A percentile compares a stretch with the other conserved stretches of the same genome.
Conservation (phyloP, 1,140 invertebrate genomes). For the Ceratina australensis region DNA sequence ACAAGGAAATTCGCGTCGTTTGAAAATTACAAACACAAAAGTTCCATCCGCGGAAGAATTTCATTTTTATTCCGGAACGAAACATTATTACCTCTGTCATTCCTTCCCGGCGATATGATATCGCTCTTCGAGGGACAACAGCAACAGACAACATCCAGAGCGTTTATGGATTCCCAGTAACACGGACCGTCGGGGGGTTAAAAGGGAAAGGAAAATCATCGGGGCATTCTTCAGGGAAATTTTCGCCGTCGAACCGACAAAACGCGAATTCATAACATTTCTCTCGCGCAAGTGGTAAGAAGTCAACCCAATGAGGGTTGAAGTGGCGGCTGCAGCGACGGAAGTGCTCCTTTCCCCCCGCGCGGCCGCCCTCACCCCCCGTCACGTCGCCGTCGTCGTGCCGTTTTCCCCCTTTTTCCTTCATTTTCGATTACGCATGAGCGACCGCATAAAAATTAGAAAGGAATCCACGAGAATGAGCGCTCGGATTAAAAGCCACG, state of each 20-base stretch:
- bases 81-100: too few species aligned
- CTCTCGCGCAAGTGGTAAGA: conserved; percentile 56
- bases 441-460: conserved; percentile 71
- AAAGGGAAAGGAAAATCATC: conserved; percentile 12
- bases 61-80: conserved; percentile 14
- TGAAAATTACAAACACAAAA: conserved; percentile 29
- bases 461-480: conserved; percentile 72
- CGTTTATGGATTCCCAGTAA: neutral
- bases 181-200: too few species aligned
- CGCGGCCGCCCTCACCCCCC: conserved; percentile 23
- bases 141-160: conserved; percentile 15
- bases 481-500: conserved; percentile 66
- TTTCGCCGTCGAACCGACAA: conserved; percentile 32
- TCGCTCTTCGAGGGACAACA: neutral
- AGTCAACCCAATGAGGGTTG: conserved; percentile 60
- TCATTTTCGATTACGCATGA: conserved; percentile 71
- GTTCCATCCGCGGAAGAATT: neutral
- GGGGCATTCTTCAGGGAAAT: conserved; percentile 41
- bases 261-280: conserved; percentile 59
- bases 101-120: neutral
- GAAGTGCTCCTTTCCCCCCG: conserved; percentile 50
- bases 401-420: conserved; percentile 51
- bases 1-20: conserved; percentile 15
- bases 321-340: conserved; percentile 60
- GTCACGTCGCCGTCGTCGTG: conserved; percentile 2